phyloP scores from a whole-genome alignment of 2,113 vertebrate genomes.

The Candoia aspera region DNA sequence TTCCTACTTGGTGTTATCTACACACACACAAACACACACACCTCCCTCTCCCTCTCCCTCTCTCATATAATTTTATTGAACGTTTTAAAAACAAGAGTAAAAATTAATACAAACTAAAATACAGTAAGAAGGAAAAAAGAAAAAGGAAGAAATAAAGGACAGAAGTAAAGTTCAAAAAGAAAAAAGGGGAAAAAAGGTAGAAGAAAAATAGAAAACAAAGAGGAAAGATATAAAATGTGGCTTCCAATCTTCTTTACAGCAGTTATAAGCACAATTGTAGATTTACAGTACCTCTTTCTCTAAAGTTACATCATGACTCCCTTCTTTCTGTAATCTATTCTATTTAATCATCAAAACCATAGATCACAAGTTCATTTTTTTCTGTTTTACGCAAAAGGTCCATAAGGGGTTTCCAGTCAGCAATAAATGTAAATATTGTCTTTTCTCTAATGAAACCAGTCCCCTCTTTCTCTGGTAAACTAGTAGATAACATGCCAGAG shows the following conservation, averaged over 20 bases:
- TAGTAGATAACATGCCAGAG: not conserved
- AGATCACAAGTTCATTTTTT: not conserved
- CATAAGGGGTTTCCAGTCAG: not conserved
- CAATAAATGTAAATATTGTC: not conserved
- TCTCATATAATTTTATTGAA: no score
- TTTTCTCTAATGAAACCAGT: not conserved
- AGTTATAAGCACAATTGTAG: not conserved
- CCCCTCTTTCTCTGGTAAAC: not conserved
- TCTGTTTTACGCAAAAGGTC: not conserved
- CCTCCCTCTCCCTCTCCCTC: no score
- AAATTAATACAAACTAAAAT: not conserved
- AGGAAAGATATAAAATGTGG: not conserved
- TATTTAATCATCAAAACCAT: not conserved
- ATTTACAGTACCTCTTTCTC: not conserved
- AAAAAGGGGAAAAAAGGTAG: not conserved
- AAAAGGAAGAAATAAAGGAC: not conserved
- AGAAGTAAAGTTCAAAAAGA: not conserved
- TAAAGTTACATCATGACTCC: not conserved
- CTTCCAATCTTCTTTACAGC: not conserved
- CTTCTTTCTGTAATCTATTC: not conserved
- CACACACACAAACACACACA: no score
- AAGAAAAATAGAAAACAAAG: not conserved
- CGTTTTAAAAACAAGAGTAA: no score
- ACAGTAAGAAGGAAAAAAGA: not conserved
- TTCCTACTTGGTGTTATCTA: no score